phyloP scores from a whole-genome alignment of 2,888 invertebrate species.

The Caenorhabditis panamensis region DNA sequence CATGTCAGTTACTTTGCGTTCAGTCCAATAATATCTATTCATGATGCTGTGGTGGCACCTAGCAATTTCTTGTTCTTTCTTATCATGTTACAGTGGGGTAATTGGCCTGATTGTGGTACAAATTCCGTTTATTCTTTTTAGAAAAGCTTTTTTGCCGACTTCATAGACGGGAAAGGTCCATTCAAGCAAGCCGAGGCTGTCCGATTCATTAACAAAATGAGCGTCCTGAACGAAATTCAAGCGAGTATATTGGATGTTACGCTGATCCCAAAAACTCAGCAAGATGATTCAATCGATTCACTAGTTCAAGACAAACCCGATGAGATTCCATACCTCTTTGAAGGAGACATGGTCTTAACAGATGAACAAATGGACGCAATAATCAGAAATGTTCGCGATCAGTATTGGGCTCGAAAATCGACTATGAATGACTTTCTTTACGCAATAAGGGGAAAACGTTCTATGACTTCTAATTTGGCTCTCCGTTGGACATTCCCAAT shows the following conservation, averaged over 20 bases:
- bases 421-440: constrained; percentile 23
- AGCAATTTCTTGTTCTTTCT: neutral
- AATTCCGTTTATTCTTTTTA: constrained; percentile 20
- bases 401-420: constrained; percentile 65
- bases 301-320: constrained; percentile 59
- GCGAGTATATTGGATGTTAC: constrained; percentile 56
- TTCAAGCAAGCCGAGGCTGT: constrained; percentile 45
- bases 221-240: constrained; percentile 64
- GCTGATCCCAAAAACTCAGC: constrained; percentile 1
- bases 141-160: constrained; percentile 46
- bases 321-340: constrained; percentile 75
- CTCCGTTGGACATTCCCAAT: constrained; percentile 72
- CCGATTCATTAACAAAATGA: constrained; percentile 59
- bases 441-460: constrained; percentile 59
- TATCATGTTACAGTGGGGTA: constrained; percentile 23
- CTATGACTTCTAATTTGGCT: constrained; percentile 67
- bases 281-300: constrained; percentile 16
- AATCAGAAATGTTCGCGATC: constrained; percentile 63
- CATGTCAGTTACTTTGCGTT: too few relatives aligned
- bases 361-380: constrained; percentile 72
- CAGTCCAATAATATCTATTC: too few relatives aligned
- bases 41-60: neutral
- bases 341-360: constrained; percentile 78
- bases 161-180: constrained; percentile 52
- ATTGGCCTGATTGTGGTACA: neutral